Conservation (phyloP, 2,113 vertebrate genomes). For the pig (Sus scrofa) region DNA sequence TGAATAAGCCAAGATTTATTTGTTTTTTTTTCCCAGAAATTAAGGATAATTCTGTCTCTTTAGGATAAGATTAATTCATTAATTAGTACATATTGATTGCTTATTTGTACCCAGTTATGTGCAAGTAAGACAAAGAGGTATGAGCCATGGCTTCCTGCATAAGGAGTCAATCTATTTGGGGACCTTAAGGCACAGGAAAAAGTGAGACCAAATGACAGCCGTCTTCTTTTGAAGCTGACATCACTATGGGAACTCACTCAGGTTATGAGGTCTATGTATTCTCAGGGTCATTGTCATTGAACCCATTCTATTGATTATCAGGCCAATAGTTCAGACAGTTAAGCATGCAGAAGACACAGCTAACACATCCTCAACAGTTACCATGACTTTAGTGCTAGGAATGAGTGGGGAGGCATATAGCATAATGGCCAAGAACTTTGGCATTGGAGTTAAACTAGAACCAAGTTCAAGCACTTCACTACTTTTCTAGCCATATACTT, state of each 20-base stretch:
- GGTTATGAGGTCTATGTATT: not conserved
- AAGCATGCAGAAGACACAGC: not conserved
- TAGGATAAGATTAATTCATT: not conserved
- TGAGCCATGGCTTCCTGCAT: not conserved
- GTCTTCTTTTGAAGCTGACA: constrained; percentile 21
- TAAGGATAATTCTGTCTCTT: constrained; percentile 12
- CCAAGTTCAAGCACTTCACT: not conserved
- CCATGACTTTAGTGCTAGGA: not conserved
- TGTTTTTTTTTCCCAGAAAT: not conserved
- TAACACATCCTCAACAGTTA: not conserved
- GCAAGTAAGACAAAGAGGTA: not conserved
- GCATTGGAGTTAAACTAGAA: not conserved
- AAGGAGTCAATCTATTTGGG: not conserved
- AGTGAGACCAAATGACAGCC: not conserved
- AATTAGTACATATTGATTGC: not conserved
- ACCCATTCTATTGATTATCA: not conserved
- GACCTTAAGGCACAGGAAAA: not conserved
- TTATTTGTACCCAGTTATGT: not conserved
- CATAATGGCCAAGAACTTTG: not conserved
- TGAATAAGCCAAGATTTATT: not conserved
- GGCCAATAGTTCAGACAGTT: not conserved
- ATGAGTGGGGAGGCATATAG: not conserved
- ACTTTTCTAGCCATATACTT: not conserved
- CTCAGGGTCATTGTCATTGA: not conserved
- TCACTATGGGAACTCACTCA: not conserved